Evolutionary conservation across 2,797 vertebrate species (phyloP).

Genomic region (Tympanoctomys barrerae): DNA sequence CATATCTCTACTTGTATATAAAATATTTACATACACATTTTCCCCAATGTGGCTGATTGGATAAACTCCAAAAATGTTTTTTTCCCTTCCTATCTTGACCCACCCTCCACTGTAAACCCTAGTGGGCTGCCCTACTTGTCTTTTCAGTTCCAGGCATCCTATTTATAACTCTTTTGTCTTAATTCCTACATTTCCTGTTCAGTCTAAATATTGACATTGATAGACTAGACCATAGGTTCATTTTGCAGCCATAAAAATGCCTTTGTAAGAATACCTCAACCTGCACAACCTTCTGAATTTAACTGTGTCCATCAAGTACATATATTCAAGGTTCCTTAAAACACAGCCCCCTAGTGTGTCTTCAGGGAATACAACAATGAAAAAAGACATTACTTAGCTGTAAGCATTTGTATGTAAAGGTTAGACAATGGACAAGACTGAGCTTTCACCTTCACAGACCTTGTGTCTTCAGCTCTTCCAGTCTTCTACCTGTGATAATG

Average conservation of each 20-base stretch:
- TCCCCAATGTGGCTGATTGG: not conserved
- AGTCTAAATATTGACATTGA: not conserved
- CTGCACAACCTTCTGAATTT: not conserved
- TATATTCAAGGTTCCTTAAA: not conserved
- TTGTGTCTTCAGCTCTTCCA: not conserved
- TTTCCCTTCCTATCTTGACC: no score
- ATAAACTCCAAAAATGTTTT: not conserved
- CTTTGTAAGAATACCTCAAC: not conserved
- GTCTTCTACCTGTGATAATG: not conserved
- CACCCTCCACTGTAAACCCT: not conserved
- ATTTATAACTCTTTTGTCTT: not conserved
- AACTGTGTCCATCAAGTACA: not conserved
- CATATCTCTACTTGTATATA: rapidly evolving
- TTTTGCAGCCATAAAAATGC: not conserved
- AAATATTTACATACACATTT: not conserved
- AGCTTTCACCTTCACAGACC: not conserved
- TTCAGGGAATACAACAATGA: not conserved
- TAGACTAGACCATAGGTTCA: not conserved
- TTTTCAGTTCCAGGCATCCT: not conserved
- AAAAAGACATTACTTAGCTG: not conserved
- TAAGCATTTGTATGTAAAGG: no score
- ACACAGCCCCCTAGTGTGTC: not conserved
- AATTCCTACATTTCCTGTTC: not conserved
- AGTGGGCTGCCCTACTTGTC: not conserved
- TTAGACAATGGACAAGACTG: not conserved